Conservation (phyloP, 2,888 invertebrate genomes). For the Cynaeus angustus region DNA sequence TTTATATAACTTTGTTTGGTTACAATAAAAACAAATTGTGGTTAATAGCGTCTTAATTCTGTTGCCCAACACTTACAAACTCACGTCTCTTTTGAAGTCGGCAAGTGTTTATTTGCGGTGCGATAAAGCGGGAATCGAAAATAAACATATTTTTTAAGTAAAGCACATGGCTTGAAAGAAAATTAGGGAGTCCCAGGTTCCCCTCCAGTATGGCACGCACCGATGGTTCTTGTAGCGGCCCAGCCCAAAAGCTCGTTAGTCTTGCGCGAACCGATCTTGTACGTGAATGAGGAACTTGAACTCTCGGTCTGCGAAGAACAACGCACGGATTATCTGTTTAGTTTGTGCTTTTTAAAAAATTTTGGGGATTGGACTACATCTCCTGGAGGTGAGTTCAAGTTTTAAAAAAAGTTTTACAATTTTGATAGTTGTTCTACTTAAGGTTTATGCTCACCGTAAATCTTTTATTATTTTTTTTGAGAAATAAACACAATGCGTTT, state of each 20-base stretch:
- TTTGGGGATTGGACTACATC: background rate
- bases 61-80: background rate
- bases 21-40: constrained; percentile 10
- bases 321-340: background rate
- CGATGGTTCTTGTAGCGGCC: constrained; percentile 38
- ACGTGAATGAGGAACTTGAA: constrained; percentile 9
- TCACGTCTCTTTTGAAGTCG: constrained; percentile 6
- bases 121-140: background rate
- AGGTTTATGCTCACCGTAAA: too few relatives aligned
- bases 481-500: constrained; percentile 1
- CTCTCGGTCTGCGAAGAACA: background rate
- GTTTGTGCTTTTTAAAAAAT: background rate
- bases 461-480: too few relatives aligned
- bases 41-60: background rate
- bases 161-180: constrained; percentile 35
- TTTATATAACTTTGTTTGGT: constrained; percentile 12
- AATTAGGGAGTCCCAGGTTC: constrained; percentile 32
- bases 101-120: constrained; percentile 28
- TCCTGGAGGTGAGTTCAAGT: too few relatives aligned
- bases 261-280: constrained; percentile 22
- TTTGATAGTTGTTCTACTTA: too few relatives aligned
- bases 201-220: constrained; percentile 36
- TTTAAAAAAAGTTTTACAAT: too few relatives aligned
- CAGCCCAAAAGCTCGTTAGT: constrained; percentile 39
- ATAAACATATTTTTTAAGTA: constrained; percentile 13